Evolutionary conservation across 37 sponge, comb jelly and placozoan genomes (phyloP).

Genomic region (Eunapius fragilis): DNA sequence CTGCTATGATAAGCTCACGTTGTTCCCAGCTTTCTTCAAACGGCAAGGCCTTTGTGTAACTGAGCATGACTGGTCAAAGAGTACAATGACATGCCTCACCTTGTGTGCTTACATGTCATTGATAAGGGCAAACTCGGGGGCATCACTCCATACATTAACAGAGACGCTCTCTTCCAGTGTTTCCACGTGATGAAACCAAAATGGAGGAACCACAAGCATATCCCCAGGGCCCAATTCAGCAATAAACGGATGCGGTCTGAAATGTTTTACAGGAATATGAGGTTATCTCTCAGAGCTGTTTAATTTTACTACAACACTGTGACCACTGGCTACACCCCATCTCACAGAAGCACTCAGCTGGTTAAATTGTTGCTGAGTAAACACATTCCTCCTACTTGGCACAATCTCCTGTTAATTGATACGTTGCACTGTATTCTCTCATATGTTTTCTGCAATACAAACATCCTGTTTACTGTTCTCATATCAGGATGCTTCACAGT

Average conservation of each 20-base stretch:
- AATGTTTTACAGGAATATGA: neutral
- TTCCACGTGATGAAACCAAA: slow-evolving; percentile 86
- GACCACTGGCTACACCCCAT: neutral
- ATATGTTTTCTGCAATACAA: no score
- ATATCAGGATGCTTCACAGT: no score
- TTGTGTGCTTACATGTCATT: slow-evolving; percentile 52
- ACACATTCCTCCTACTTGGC: no score
- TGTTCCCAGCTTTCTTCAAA: slow-evolving; percentile 64
- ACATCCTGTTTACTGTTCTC: no score
- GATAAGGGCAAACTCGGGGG: slow-evolving; percentile 69
- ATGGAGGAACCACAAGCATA: slow-evolving; percentile 80
- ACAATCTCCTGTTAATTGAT: neutral
- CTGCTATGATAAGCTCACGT: slow-evolving; percentile 11
- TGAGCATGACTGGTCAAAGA: slow-evolving; percentile 2
- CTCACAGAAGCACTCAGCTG: neutral
- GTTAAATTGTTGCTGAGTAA: no score
- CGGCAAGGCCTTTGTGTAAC: slow-evolving; percentile 61
- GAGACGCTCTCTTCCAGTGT: slow-evolving; percentile 77
- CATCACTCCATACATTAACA: slow-evolving; percentile 78
- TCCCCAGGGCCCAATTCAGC: slow-evolving; percentile 73
- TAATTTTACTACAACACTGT: neutral
- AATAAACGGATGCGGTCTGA: neutral
- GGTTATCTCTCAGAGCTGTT: neutral
- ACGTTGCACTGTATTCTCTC: neutral
- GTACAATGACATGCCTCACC: neutral